phyloP scores from a whole-genome alignment of 2,888 invertebrate species.

The Lasiommata megera region DNA sequence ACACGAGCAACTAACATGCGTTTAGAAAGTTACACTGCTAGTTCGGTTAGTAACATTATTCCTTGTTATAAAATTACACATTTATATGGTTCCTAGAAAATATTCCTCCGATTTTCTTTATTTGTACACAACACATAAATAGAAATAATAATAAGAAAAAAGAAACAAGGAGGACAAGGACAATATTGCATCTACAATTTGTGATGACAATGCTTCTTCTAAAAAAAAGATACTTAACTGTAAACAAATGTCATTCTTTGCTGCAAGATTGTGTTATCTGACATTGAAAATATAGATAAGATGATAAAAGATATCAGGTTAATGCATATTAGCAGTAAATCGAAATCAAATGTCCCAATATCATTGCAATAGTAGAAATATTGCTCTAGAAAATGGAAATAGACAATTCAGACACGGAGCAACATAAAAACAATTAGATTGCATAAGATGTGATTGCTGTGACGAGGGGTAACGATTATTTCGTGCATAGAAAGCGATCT shows the following conservation, averaged over 20 bases:
- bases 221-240: neutral
- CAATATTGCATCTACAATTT: neutral
- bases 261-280: conserved; percentile 1
- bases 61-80: too few species aligned
- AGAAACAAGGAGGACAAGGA: too few species aligned
- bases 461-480: neutral
- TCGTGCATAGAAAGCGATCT: conserved; percentile 1
- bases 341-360: neutral
- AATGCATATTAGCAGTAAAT: neutral
- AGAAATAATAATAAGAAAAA: too few species aligned
- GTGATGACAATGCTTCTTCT: neutral
- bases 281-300: conserved; percentile 7
- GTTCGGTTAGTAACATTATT: too few species aligned
- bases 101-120: too few species aligned
- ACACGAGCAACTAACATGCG: too few species aligned
- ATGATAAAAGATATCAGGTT: neutral
- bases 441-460: neutral
- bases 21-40: too few species aligned
- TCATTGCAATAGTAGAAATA: neutral
- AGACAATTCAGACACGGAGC: neutral
- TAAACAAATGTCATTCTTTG: neutral
- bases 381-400: neutral
- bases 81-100: too few species aligned
- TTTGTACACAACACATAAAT: too few species aligned
- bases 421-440: neutral